phyloP scores from a whole-genome alignment of 2,113 vertebrate genomes.

The Erythrolamprus reginae region DNA sequence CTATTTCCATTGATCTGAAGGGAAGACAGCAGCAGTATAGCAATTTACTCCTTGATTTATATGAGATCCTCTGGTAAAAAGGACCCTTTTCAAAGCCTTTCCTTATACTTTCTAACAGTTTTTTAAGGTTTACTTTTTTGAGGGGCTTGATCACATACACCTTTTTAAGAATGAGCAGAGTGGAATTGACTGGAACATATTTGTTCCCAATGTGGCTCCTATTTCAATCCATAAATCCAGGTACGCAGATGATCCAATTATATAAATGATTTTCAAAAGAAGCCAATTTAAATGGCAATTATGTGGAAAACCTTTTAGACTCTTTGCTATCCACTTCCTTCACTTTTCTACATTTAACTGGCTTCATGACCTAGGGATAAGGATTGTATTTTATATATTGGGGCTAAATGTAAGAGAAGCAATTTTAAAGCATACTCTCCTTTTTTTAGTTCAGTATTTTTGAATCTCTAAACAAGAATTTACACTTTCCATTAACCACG shows the following conservation, averaged over 20 bases:
- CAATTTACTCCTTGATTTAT: neutral
- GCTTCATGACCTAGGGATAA: slow-evolving; percentile 12
- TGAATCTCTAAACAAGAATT: neutral
- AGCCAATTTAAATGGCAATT: slow-evolving; percentile 33
- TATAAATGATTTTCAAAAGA: slow-evolving; percentile 29
- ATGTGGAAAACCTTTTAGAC: slow-evolving; percentile 28
- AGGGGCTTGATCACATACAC: neutral
- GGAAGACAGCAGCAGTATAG: neutral
- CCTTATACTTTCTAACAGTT: neutral
- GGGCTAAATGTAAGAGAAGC: neutral
- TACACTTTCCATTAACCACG: neutral
- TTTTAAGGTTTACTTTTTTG: neutral
- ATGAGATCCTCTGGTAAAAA: neutral
- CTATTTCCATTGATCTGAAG: neutral
- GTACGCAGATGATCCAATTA: slow-evolving; percentile 45
- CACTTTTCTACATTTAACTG: slow-evolving; percentile 19
- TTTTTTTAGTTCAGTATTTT: neutral
- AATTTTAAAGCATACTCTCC: neutral
- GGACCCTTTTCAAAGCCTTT: neutral
- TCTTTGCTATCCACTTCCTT: neutral
- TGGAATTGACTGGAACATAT: slow-evolving; percentile 8
- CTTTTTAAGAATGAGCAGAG: neutral
- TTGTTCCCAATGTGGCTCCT: slow-evolving; percentile 27
- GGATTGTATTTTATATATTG: neutral
- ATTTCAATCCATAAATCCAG: slow-evolving; percentile 54